phyloP scores from a whole-genome alignment of 2,113 vertebrate species.

The Smithornis capensis region DNA sequence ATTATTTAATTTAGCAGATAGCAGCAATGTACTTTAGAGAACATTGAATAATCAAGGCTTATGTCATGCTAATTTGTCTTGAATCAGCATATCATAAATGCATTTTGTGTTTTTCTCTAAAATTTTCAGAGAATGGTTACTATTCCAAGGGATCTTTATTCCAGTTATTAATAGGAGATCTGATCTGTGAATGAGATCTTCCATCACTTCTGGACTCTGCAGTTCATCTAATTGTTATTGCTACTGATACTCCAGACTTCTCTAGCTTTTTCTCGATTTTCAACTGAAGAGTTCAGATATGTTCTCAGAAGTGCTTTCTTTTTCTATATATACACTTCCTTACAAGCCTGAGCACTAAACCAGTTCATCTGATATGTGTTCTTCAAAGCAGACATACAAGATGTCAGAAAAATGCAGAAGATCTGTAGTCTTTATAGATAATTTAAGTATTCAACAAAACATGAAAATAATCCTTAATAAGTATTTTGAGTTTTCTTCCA shows the following conservation, averaged over 20 bases:
- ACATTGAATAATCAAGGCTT: background rate
- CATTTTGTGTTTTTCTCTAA: background rate
- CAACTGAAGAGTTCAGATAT: background rate
- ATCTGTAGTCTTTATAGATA: background rate
- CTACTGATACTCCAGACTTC: background rate
- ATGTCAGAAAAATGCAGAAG: background rate
- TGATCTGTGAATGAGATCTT: background rate
- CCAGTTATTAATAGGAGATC: background rate
- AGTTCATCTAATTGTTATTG: background rate
- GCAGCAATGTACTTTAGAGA: background rate
- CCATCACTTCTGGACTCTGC: background rate
- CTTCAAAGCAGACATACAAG: background rate
- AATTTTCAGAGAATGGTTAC: background rate
- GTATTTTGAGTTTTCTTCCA: background rate
- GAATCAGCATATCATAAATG: background rate
- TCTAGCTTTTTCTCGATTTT: background rate
- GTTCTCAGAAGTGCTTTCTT: background rate
- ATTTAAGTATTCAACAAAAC: background rate
- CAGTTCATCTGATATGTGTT: background rate
- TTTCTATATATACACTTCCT: background rate
- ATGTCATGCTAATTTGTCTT: background rate
- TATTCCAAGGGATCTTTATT: background rate
- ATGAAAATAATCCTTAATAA: background rate
- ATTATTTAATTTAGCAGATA: background rate
- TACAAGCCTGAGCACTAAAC: background rate